phyloP scores from a whole-genome alignment of 2,797 vertebrate genomes.

The Fistularia tabacaria region DNA sequence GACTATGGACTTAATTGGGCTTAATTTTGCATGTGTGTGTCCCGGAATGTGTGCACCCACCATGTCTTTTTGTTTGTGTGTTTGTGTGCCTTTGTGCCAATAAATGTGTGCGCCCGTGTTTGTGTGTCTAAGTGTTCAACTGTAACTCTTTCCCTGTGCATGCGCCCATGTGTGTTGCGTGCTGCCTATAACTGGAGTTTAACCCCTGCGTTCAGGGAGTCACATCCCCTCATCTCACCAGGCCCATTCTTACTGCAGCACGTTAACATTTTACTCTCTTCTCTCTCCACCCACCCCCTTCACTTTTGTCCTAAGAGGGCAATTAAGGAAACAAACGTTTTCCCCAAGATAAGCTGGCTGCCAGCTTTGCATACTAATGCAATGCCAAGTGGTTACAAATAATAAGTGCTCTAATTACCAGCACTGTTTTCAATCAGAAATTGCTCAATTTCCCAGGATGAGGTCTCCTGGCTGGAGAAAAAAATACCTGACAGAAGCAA shows the following conservation, averaged over 20 bases:
- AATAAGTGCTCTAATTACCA: conserved; percentile 86
- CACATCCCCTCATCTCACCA: conserved; percentile 67
- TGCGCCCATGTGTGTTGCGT: conserved; percentile 57
- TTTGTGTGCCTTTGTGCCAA: conserved; percentile 52
- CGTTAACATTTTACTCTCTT: conserved; percentile 77
- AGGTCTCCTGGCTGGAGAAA: conserved; percentile 73
- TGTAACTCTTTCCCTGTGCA: conserved; percentile 35
- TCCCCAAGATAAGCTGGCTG: conserved; percentile 87
- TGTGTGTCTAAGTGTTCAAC: conserved; percentile 48
- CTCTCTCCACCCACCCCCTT: conserved; percentile 71
- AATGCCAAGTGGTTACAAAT: conserved; percentile 85
- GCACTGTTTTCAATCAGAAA: conserved; percentile 86
- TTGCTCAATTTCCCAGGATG: conserved; percentile 85
- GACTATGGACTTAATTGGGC: conserved; percentile 43
- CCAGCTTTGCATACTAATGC: conserved; percentile 91
- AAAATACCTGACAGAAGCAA: conserved; percentile 69
- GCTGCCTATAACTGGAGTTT: conserved; percentile 74
- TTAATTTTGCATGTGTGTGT: conserved; percentile 42
- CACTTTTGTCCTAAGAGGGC: conserved; percentile 91
- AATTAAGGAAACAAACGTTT: conserved; percentile 94
- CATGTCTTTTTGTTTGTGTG: conserved; percentile 55
- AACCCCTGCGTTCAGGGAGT: conserved; percentile 75
- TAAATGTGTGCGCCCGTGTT: conserved; percentile 54
- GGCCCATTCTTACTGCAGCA: conserved; percentile 71
- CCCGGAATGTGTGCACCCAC: conserved; percentile 51